Conservation (phyloP, 1,140 invertebrate species). For the Cyrtorhinus lividipennis region DNA sequence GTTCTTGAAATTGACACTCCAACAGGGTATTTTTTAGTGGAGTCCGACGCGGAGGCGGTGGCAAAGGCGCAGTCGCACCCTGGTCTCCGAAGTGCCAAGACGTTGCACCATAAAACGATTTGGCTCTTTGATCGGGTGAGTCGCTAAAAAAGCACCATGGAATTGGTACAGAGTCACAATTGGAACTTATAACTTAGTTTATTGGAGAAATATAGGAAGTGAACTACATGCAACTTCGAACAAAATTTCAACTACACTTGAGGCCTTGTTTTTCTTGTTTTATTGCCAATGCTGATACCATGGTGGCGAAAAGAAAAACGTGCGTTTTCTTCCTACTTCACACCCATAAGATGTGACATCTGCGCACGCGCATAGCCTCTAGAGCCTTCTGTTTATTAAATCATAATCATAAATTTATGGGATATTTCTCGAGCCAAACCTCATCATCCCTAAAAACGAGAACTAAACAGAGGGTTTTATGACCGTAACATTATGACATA, state of each 20-base stretch:
- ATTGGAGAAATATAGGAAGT: background rate
- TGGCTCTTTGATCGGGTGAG: constrained; percentile 35
- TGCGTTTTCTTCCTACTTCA: too few species aligned
- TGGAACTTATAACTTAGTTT: background rate
- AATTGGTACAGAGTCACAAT: background rate
- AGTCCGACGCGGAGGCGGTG: constrained; percentile 37
- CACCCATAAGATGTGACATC: too few species aligned
- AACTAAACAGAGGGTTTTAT: too few species aligned
- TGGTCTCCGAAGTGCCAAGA: constrained; percentile 28
- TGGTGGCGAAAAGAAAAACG: too few species aligned
- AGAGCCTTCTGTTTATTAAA: too few species aligned
- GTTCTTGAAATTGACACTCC: constrained; percentile 42
- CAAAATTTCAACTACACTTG: background rate
- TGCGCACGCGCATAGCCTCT: too few species aligned
- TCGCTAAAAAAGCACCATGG: background rate
- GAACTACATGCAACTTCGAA: background rate
- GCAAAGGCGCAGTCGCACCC: constrained; percentile 28
- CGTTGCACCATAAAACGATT: constrained; percentile 28
- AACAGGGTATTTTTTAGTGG: constrained; percentile 40
- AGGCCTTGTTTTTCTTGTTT: too few species aligned
- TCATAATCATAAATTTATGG: too few species aligned
- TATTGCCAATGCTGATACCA: too few species aligned
- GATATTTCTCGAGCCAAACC: too few species aligned
- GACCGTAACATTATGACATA: too few species aligned
- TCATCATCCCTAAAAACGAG: too few species aligned